Base-by-base conservation (phyloP, 2,113 vertebrate species). In the Eulacestoma nigropectus region DNA sequence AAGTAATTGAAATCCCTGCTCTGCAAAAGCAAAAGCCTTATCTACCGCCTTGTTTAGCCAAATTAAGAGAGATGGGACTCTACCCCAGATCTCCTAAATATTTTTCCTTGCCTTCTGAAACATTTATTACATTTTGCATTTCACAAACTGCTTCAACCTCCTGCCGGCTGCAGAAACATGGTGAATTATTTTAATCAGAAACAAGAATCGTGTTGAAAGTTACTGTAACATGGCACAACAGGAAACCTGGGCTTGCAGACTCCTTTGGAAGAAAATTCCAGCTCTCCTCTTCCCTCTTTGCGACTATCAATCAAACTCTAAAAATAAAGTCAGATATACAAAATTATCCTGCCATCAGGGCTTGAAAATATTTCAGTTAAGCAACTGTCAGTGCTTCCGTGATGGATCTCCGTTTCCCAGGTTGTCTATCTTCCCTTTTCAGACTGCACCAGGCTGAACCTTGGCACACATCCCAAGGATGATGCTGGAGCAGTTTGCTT, bases 1-100 rank as follows among this genome's bases (percentile, higher is more conserved):
- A 55, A 96, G 95, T 92, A 95, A 97, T 84, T 97, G 95, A 75
- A 96, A 95, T 84, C 82, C 91, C 84, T 74, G 94, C 96, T 95
- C 74, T n/a, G 70, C 95, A 75, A 88, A 84, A 95, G 86, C 25
- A 11, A 80, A 52, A 86, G 82, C 42, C 72, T 95, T 91, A 95
- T 94, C 96, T 89, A 20, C 69, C 0, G 6, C 88, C 89, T 92
- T 82, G 69, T 83, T 96, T 68, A 78, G 92, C 25, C 91, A 87
- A 73, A 97, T 93, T 60, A 90, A 69, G 85, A 94, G 92, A 94
- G 69, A 91, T 62, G 74, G 88, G 77, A 68, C 88, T 84, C 9
- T 41, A 93, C 84, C 96, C 93, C 37, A 93, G 95, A 90, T 95
- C 84, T 76, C 63, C 74, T 89, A 94, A 96, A 91, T 94, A 90